These are phyloP conservation scores for Pedicia rivosa DNA, from an alignment of 2,888 invertebrate species.

Conservation along the genomic window DNA sequence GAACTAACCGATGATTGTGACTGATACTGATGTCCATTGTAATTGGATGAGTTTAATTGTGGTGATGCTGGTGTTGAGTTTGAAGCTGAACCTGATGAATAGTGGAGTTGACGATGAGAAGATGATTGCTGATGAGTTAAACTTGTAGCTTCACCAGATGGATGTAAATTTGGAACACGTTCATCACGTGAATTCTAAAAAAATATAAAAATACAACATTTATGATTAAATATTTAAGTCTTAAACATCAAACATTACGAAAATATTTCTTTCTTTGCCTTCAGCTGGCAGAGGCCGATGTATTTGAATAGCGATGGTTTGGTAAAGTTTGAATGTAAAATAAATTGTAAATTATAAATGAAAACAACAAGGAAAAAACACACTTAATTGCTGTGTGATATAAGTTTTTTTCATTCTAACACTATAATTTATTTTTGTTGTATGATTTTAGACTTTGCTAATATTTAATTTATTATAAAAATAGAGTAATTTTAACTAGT, in stretches of 20 bases:
- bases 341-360: no score
- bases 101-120: constrained; percentile 16
- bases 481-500: no score
- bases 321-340: no score
- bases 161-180: constrained; percentile 28
- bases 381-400: no score
- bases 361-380: no score
- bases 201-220: constrained; percentile 10
- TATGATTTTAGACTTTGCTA: no score
- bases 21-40: constrained; percentile 34
- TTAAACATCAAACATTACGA: no score
- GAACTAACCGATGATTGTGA: constrained; percentile 34
- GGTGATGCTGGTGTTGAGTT: constrained; percentile 31
- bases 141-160: constrained; percentile 19
- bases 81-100: constrained; percentile 27
- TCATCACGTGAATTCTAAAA: constrained; percentile 33
- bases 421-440: no score
- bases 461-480: no score
- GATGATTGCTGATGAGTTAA: constrained; percentile 14
- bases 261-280: no score
- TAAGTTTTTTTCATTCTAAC: no score
- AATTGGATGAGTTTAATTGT: constrained; percentile 26
- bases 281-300: no score
- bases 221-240: neutral
- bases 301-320: neutral